These are phyloP conservation scores for Plebejus melissa DNA, from an alignment of 2,888 invertebrate genomes.

Conservation along the genomic window DNA sequence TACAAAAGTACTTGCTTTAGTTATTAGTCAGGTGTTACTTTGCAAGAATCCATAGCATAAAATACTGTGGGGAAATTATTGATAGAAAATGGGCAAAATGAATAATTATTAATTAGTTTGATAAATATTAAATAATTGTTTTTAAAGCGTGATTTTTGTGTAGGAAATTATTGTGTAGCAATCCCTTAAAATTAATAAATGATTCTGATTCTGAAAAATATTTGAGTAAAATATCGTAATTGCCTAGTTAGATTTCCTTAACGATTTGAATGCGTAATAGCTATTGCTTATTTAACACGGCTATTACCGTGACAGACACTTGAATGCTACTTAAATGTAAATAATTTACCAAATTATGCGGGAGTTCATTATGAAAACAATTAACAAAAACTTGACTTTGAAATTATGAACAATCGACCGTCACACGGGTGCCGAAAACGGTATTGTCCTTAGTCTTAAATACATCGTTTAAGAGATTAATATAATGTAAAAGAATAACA, in stretches of 20 bases:
- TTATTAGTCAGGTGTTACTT: no score
- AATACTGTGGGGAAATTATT: no score
- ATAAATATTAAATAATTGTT: no score
- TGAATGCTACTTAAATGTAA: not conserved
- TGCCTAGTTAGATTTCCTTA: not conserved
- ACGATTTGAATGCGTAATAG: not conserved
- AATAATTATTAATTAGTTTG: no score
- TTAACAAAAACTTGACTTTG: not conserved
- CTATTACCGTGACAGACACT: not conserved
- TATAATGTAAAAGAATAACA: no score
- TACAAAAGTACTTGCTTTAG: no score
- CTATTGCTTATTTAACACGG: not conserved
- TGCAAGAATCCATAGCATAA: no score
- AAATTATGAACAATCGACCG: not conserved
- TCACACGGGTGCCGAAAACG: not conserved
- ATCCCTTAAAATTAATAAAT: not conserved
- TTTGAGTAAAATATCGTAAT: not conserved
- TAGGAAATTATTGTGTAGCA: not conserved
- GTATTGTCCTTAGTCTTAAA: not conserved
- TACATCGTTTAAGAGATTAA: not conserved
- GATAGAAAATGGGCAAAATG: no score
- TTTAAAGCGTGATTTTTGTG: no score
- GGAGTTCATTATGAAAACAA: slow-evolving; percentile 1
- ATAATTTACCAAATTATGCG: not conserved
- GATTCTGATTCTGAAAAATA: not conserved